These are phyloP conservation scores for Camelus dromedarius DNA, from an alignment of 2,113 vertebrate genomes.

Conservation along the genomic window DNA sequence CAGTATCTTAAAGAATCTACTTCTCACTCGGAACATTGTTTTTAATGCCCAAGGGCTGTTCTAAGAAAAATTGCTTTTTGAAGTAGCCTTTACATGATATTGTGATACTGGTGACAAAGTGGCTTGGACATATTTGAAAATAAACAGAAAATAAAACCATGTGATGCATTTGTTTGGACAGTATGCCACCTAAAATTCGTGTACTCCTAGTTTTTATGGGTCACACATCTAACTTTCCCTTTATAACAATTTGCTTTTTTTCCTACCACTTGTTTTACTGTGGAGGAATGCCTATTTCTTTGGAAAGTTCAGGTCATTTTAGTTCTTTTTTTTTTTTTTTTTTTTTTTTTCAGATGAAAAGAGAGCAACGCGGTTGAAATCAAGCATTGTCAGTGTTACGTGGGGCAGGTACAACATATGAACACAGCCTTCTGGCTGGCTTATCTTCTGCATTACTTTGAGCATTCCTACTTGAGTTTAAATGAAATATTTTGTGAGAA, in stretches of 20 bases:
- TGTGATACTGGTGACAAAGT: background rate
- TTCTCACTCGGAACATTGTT: background rate
- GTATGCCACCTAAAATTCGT: background rate
- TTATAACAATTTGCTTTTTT: background rate
- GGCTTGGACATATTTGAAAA: background rate
- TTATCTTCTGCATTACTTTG: background rate
- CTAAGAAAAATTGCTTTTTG: background rate
- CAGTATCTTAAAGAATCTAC: background rate
- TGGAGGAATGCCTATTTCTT: background rate
- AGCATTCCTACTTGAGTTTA: conserved; percentile 17
- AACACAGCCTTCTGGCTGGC: background rate
- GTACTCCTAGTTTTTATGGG: background rate
- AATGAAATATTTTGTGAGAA: conserved; percentile 42
- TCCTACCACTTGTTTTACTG: background rate
- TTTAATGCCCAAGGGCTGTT: background rate
- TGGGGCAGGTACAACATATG: background rate
- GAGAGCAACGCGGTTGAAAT: background rate
- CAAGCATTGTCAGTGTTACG: background rate
- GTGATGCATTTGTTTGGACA: background rate
- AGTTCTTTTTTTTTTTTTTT: background rate
- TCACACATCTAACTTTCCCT: background rate
- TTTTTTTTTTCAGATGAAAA: background rate
- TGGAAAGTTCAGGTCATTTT: background rate
- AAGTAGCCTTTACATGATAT: background rate
- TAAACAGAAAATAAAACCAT: conserved; percentile 23